phyloP scores from a whole-genome alignment of 2,888 invertebrate species.

The Liposcelis brunnea region DNA sequence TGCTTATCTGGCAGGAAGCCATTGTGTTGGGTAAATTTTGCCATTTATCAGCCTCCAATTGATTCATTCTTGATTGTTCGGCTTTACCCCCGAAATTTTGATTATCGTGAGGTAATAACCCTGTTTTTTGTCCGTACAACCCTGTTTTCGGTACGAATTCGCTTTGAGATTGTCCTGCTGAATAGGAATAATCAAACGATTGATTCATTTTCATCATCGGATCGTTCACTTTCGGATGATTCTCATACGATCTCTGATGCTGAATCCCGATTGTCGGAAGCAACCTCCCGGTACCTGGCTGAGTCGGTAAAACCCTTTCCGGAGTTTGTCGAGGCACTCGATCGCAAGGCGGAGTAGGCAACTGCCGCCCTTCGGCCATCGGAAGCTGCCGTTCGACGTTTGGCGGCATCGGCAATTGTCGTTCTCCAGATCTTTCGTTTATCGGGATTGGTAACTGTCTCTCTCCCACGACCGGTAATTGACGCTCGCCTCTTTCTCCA shows the following conservation, averaged over 20 bases:
- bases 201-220: not conserved
- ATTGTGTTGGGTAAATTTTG: constrained; percentile 4
- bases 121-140: too few relatives aligned
- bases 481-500: not conserved
- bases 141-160: too few relatives aligned
- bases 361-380: not conserved
- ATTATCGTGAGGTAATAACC: too few relatives aligned
- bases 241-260: constrained; percentile 5
- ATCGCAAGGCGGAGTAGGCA: constrained; percentile 6
- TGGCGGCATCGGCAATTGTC: not conserved
- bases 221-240: not conserved
- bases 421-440: too few relatives aligned
- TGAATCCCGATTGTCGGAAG: constrained; percentile 6
- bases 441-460: too few relatives aligned
- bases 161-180: not conserved
- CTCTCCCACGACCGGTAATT: not conserved
- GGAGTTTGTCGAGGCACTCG: not conserved
- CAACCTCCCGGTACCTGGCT: not conserved
- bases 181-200: constrained; percentile 3
- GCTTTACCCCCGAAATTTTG: too few relatives aligned
- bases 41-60: not conserved
- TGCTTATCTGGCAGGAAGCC: constrained; percentile 1
- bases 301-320: too few relatives aligned
- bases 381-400: not conserved
- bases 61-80: too few relatives aligned